phyloP scores from a whole-genome alignment of 2,888 invertebrate species.

The Scrobipalpa atriplicella region DNA sequence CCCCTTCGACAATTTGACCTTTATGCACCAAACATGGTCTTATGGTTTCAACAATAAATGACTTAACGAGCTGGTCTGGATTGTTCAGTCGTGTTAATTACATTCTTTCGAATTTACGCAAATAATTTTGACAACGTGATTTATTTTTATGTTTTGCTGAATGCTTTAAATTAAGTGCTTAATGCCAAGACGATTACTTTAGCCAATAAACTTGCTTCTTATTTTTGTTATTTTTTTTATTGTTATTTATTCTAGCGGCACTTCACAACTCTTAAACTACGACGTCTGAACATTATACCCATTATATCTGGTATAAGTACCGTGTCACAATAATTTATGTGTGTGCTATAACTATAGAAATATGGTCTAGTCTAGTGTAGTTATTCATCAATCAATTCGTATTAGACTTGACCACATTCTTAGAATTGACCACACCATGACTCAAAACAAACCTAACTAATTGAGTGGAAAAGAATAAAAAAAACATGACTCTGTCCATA shows the following conservation, averaged over 20 bases:
- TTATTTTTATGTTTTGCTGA: not conserved
- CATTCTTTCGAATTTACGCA: constrained; percentile 5
- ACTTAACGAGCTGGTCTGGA: not conserved
- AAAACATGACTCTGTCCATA: constrained; percentile 2
- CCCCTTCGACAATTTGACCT: constrained; percentile 8
- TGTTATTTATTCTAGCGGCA: no score
- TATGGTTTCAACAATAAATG: constrained; percentile 10
- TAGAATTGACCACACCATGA: not conserved
- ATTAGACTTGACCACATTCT: not conserved
- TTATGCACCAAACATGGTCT: constrained; percentile 5
- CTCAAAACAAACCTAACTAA: not conserved
- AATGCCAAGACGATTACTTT: no score
- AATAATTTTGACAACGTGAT: not conserved
- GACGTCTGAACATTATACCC: no score
- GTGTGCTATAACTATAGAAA: no score
- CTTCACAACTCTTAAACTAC: no score
- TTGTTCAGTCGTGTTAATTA: not conserved
- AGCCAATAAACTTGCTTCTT: not conserved
- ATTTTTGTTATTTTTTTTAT: no score
- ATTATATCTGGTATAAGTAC: no score
- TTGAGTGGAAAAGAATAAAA: not conserved
- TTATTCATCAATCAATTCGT: not conserved
- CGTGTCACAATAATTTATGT: no score
- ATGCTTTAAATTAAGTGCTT: not conserved
- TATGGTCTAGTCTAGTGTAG: not conserved